phyloP scores from a whole-genome alignment of 2,113 vertebrate genomes.

The Triplophysa siluroides region DNA sequence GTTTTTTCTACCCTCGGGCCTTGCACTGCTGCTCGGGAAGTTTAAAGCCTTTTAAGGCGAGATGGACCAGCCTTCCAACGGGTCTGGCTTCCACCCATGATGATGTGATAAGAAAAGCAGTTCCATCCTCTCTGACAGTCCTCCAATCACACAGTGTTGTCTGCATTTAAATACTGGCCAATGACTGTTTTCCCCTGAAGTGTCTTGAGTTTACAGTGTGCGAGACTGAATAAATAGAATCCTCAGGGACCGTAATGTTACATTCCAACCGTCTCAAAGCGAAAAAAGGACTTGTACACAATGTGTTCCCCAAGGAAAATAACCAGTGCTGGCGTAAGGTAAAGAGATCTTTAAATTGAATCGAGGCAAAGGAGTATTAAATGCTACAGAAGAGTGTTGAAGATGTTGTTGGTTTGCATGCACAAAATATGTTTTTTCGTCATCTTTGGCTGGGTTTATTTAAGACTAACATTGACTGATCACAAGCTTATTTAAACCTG shows the following conservation, averaged over 20 bases:
- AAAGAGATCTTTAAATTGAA: slow-evolving; percentile 38
- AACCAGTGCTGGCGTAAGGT: slow-evolving; percentile 52
- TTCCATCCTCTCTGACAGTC: slow-evolving; percentile 12
- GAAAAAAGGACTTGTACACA: slow-evolving; percentile 9
- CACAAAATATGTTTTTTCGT: background rate
- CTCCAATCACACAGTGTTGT: slow-evolving; percentile 59
- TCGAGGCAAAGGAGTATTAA: background rate
- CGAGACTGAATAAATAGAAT: slow-evolving; percentile 49
- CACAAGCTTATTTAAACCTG: too few species aligned
- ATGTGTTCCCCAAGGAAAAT: slow-evolving; percentile 61
- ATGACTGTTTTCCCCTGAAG: slow-evolving; percentile 23
- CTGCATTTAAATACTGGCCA: slow-evolving; percentile 51
- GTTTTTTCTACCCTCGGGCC: background rate
- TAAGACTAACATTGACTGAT: background rate
- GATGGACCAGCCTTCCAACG: background rate
- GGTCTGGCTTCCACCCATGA: slow-evolving; percentile 37
- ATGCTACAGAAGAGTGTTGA: background rate
- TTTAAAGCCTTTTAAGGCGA: slow-evolving; percentile 59
- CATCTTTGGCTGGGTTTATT: background rate
- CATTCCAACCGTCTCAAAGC: slow-evolving; percentile 35
- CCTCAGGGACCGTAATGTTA: slow-evolving; percentile 11
- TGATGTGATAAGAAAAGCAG: slow-evolving; percentile 54
- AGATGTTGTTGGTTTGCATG: background rate
- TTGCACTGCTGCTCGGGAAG: background rate
- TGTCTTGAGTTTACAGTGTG: slow-evolving; percentile 10